Evolutionary conservation across 1,140 invertebrate species (phyloP).

Genomic region (Pogonomyrmex californicus): DNA sequence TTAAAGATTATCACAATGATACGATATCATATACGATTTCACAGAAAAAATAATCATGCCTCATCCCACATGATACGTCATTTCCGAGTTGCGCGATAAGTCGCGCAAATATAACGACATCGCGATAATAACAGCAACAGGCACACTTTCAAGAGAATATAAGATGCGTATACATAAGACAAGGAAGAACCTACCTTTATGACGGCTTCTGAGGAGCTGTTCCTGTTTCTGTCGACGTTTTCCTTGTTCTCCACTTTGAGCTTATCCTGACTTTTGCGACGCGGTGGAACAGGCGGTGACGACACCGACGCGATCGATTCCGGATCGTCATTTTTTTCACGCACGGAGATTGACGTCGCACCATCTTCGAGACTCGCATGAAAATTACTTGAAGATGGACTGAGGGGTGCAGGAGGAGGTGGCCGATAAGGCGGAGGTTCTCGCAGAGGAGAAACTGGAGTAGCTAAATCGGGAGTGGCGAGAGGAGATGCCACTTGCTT

Average conservation of each 20-base stretch:
- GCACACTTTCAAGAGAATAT: background rate
- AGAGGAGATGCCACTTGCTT: conserved; percentile 74
- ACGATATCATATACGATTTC: background rate
- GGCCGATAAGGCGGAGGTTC: conserved; percentile 90
- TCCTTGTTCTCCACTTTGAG: conserved; percentile 87
- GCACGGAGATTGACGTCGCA: conserved; percentile 61
- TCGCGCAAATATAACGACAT: background rate
- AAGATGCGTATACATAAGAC: conserved; percentile 15
- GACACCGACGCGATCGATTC: conserved; percentile 65
- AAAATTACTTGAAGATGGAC: conserved; percentile 65
- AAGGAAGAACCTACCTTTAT: conserved; percentile 78
- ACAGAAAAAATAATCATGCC: background rate
- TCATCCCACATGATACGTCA: background rate
- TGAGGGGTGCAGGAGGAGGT: conserved; percentile 88
- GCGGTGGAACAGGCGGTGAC: conserved; percentile 88
- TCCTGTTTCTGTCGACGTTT: conserved; percentile 79
- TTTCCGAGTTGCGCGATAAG: background rate
- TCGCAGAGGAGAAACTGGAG: conserved; percentile 82
- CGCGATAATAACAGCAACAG: background rate
- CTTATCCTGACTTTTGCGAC: conserved; percentile 87
- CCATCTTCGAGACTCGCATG: conserved; percentile 49
- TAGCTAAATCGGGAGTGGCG: conserved; percentile 77
- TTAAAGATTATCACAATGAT: background rate
- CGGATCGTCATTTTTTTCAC: conserved; percentile 61
- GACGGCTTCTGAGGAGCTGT: conserved; percentile 70